Evolutionary conservation across 53 echinoderm and acorn worm species (phyloP).

Genomic region (Echinometra lucunter): DNA sequence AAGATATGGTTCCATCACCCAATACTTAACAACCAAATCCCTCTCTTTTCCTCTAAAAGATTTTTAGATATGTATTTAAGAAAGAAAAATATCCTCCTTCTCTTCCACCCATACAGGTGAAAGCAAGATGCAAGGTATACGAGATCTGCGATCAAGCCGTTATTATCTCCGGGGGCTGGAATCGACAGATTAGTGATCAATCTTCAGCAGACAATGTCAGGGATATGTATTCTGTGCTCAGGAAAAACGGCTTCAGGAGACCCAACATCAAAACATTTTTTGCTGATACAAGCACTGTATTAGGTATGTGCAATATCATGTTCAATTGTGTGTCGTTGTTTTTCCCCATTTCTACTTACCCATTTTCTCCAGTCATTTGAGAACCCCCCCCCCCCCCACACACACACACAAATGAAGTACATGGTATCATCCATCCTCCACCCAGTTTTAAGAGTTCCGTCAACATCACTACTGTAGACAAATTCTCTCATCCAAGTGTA

Average conservation of each 20-base stretch:
- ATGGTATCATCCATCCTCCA: too few species aligned
- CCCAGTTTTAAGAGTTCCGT: too few species aligned
- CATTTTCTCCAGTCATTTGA: background rate
- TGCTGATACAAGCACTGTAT: conserved; percentile 90
- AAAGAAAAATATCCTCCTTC: background rate
- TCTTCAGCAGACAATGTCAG: conserved; percentile 82
- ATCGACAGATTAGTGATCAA: conserved; percentile 79
- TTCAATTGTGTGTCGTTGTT: background rate
- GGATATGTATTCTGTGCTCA: conserved; percentile 85
- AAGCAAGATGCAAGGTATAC: conserved; percentile 91
- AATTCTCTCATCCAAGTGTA: too few species aligned
- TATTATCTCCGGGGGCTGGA: conserved; percentile 97
- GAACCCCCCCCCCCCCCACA: too few species aligned
- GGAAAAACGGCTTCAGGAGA: conserved; percentile 90
- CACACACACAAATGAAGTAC: too few species aligned
- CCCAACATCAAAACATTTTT: conserved; percentile 98
- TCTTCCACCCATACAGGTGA: conserved; percentile 75
- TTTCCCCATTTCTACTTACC: background rate
- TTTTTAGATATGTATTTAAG: too few species aligned
- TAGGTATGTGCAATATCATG: conserved; percentile 75
- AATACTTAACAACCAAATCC: too few species aligned
- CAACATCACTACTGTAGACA: too few species aligned
- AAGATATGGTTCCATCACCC: too few species aligned
- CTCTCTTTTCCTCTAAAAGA: too few species aligned
- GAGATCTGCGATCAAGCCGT: conserved; percentile 99